Conservation (phyloP, 2,113 vertebrate genomes). For the Excalfactoria chinensis region DNA sequence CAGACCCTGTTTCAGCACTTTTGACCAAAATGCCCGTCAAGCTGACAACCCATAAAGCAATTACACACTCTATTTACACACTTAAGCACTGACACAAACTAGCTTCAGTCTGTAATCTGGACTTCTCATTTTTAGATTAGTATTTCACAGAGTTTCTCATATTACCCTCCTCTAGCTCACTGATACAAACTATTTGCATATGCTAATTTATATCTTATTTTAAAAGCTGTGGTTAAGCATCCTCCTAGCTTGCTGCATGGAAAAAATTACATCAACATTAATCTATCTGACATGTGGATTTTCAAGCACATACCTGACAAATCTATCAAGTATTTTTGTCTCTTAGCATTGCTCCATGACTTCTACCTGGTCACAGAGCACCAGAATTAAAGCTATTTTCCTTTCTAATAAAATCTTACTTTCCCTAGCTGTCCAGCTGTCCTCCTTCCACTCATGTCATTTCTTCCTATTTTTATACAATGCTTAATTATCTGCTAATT, state of each 20-base stretch:
- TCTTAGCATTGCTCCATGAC: neutral
- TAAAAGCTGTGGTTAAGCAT: neutral
- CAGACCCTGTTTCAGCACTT: neutral
- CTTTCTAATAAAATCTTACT: neutral
- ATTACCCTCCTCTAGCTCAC: neutral
- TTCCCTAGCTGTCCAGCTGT: neutral
- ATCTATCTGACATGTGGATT: neutral
- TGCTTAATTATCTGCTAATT: conserved; percentile 52
- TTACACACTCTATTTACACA: accelerated
- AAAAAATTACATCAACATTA: neutral
- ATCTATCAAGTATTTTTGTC: neutral
- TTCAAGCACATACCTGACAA: neutral
- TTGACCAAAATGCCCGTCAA: neutral
- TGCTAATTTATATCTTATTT: neutral
- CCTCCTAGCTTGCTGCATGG: neutral
- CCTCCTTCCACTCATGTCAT: neutral
- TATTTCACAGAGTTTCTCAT: neutral
- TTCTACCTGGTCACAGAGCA: neutral
- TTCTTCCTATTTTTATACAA: conserved; percentile 40
- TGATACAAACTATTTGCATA: neutral
- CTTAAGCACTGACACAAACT: neutral
- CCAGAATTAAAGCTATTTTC: neutral
- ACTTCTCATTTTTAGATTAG: neutral
- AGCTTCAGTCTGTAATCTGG: neutral
- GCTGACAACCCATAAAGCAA: neutral